phyloP scores from a whole-genome alignment of 92 coral and sea anemone species.

The Paramuricea clavata region DNA sequence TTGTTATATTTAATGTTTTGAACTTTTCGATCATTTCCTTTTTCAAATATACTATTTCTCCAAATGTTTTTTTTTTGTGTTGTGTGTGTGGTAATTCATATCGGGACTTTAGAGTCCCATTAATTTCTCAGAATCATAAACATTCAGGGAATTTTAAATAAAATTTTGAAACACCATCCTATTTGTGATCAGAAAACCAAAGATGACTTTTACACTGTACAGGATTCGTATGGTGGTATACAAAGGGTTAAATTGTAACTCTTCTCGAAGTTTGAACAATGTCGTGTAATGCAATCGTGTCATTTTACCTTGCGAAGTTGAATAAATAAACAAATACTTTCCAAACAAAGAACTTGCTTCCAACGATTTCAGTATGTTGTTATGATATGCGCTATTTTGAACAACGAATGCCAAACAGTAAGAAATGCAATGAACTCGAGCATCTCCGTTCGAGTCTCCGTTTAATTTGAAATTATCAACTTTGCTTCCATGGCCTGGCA shows the following conservation, averaged over 20 bases:
- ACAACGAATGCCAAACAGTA: too few species aligned
- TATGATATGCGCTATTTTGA: too few species aligned
- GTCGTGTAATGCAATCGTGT: too few species aligned
- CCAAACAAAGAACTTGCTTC: too few species aligned
- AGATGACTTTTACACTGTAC: slow-evolving; percentile 3
- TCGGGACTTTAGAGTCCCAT: slow-evolving; percentile 63
- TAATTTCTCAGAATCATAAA: slow-evolving; percentile 40
- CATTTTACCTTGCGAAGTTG: too few species aligned
- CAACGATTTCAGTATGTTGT: too few species aligned
- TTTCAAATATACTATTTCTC: background rate
- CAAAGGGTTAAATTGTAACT: slow-evolving; percentile 70
- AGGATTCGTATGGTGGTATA: slow-evolving; percentile 51
- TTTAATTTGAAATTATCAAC: too few species aligned
- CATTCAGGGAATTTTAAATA: slow-evolving; percentile 20
- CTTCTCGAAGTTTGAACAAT: too few species aligned
- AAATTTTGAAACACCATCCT: slow-evolving; percentile 8
- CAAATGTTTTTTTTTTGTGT: slow-evolving; percentile 4
- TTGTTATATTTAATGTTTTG: background rate
- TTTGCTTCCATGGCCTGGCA: too few species aligned
- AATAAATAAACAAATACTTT: too few species aligned
- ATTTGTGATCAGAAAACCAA: background rate
- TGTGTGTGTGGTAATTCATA: slow-evolving; percentile 24
- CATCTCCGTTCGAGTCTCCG: too few species aligned
- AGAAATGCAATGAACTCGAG: too few species aligned
- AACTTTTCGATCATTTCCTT: slow-evolving; percentile 26